These are phyloP conservation scores for Leucopsar rothschildi DNA, from an alignment of 2,113 vertebrate species.

Conservation along the genomic window DNA sequence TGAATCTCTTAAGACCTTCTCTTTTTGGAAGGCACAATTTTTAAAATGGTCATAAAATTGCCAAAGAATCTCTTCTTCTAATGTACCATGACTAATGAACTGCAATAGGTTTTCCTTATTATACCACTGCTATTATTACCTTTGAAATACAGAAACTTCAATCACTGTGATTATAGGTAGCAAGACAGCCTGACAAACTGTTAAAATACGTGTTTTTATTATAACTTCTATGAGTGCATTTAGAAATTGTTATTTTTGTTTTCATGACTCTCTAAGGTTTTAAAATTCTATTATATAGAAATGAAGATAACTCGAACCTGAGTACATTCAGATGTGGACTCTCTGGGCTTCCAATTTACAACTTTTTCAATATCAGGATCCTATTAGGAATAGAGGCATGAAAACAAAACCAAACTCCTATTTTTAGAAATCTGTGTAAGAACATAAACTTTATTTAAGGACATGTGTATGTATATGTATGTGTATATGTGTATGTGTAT, in stretches of 20 bases:
- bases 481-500: too few relatives aligned
- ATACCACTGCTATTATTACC: conserved; percentile 54
- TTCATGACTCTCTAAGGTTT: conserved; percentile 40
- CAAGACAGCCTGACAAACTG: conserved; percentile 56
- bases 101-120: conserved; percentile 22
- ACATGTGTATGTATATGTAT: too few relatives aligned
- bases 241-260: conserved; percentile 40
- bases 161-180: conserved; percentile 62
- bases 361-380: neutral
- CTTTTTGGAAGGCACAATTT: neutral
- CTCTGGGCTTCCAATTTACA: neutral
- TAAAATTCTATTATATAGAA: conserved; percentile 22
- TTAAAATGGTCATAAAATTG: neutral
- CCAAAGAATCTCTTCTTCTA: neutral
- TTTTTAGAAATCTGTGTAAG: neutral
- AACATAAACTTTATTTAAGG: neutral
- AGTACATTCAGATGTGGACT: neutral
- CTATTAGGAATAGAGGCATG: neutral
- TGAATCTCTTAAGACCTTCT: neutral
- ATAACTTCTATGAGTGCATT: conserved; percentile 32
- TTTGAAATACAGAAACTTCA: conserved; percentile 55
- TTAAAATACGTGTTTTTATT: conserved; percentile 49
- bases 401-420: neutral
- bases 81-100: conserved; percentile 41
- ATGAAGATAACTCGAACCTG: neutral